Conservation (phyloP, 2,888 invertebrate genomes). For the Rapana venosa region DNA sequence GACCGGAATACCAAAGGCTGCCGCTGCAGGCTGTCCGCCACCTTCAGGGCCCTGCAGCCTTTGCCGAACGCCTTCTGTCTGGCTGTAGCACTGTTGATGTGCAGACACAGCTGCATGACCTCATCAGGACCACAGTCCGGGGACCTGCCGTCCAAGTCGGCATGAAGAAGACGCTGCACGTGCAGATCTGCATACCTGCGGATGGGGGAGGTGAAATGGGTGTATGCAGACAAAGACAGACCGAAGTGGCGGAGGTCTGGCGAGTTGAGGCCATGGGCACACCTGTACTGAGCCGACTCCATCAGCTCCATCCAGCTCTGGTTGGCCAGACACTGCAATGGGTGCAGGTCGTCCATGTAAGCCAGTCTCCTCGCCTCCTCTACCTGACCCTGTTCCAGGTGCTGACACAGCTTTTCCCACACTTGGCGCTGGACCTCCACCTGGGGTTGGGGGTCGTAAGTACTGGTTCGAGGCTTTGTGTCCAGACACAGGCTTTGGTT, state of each 20-base stretch:
- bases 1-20: slow-evolving; percentile 51
- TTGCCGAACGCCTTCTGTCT: slow-evolving; percentile 56
- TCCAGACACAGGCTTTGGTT: slow-evolving; percentile 30
- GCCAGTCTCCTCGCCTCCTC: slow-evolving; percentile 43
- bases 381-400: slow-evolving; percentile 36
- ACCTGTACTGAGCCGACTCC: slow-evolving; percentile 54
- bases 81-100: slow-evolving; percentile 55
- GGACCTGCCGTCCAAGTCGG: slow-evolving; percentile 41
- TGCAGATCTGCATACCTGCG: slow-evolving; percentile 58
- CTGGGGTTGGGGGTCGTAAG: background rate
- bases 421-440: slow-evolving; percentile 50
- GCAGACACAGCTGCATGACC: slow-evolving; percentile 54
- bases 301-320: slow-evolving; percentile 56
- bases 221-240: slow-evolving; percentile 54
- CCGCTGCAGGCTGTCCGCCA: slow-evolving; percentile 53
- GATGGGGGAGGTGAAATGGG: slow-evolving; percentile 64
- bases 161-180: slow-evolving; percentile 58
- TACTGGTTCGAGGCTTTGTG: background rate
- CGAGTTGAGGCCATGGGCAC: slow-evolving; percentile 44
- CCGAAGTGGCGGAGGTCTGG: slow-evolving; percentile 56
- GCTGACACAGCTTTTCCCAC: slow-evolving; percentile 46
- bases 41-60: slow-evolving; percentile 52
- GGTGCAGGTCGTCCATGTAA: slow-evolving; percentile 54
- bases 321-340: slow-evolving; percentile 52
- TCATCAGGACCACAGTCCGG: slow-evolving; percentile 52